Evolutionary conservation across 2,113 vertebrate genomes (phyloP).

Genomic region (Piaya cayana): DNA sequence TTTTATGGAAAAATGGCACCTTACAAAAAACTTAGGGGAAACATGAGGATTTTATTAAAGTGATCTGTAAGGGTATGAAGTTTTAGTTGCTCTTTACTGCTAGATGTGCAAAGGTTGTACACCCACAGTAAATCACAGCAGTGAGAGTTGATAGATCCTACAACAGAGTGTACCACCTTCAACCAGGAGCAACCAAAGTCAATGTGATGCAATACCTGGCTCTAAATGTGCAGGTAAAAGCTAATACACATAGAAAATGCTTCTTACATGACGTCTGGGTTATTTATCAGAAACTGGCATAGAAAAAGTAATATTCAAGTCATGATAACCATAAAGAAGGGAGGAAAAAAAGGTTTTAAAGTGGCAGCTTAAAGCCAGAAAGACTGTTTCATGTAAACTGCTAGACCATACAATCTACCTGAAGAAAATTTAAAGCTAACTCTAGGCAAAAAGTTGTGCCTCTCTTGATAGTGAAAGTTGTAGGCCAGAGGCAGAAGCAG

Average conservation of each 20-base stretch:
- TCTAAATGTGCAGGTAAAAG: not conserved
- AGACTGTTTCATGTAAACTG: not conserved
- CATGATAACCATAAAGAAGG: not conserved
- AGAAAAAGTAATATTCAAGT: not conserved
- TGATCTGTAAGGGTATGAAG: not conserved
- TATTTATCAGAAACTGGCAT: not conserved
- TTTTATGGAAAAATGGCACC: not conserved
- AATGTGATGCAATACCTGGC: fast-evolving
- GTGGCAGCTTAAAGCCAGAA: not conserved
- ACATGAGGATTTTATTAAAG: not conserved
- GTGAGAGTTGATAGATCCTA: not conserved
- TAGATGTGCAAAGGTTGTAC: not conserved
- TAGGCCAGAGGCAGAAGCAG: not conserved
- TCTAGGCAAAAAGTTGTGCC: not conserved
- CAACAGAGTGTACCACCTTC: not conserved
- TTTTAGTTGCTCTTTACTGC: not conserved
- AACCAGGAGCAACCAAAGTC: not conserved
- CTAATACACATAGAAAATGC: not conserved
- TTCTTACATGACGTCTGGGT: not conserved
- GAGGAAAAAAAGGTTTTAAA: not conserved
- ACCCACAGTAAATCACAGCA: not conserved
- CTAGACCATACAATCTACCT: not conserved
- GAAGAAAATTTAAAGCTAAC: not conserved
- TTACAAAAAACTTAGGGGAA: not conserved
- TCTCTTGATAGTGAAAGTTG: not conserved